Conservation (phyloP, 2,888 invertebrate genomes). For the Pocota personata region DNA sequence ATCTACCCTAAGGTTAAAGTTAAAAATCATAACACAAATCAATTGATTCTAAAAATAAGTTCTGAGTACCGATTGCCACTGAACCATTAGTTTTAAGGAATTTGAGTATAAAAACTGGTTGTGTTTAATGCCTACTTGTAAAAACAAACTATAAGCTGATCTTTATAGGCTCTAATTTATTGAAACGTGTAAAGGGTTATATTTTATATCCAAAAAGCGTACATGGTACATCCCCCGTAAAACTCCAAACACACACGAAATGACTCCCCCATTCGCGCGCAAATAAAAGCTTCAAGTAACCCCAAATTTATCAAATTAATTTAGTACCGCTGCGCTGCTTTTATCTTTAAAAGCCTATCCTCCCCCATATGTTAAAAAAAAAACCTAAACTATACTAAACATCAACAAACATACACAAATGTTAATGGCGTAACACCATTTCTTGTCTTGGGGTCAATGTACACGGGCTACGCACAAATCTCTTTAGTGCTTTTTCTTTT, state of each 20-base stretch:
- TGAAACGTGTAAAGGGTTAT: too few relatives aligned
- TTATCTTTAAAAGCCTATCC: conserved; percentile 19
- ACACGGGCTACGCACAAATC: conserved; percentile 46
- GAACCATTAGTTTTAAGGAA: too few relatives aligned
- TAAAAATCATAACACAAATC: too few relatives aligned
- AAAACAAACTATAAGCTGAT: too few relatives aligned
- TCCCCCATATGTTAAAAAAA: conserved; percentile 8
- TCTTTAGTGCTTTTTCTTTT: conserved; percentile 8
- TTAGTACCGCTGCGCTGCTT: neutral
- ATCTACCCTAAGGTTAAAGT: too few relatives aligned
- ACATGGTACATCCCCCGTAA: neutral
- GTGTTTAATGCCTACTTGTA: too few relatives aligned
- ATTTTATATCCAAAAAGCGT: neutral
- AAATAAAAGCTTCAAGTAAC: conserved; percentile 16
- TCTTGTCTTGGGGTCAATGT: conserved; percentile 64
- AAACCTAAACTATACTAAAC: conserved; percentile 3
- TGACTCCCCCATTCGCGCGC: neutral
- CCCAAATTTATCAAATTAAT: conserved; percentile 9
- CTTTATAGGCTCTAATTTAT: too few relatives aligned
- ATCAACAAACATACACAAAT: conserved; percentile 28
- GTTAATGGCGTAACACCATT: conserved; percentile 40
- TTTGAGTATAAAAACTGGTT: too few relatives aligned
- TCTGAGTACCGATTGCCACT: too few relatives aligned
- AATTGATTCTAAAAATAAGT: too few relatives aligned
- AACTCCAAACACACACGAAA: neutral